These are phyloP conservation scores for Gallinago jamesoni DNA, from an alignment of 2,113 vertebrate genomes.

Conservation along the genomic window DNA sequence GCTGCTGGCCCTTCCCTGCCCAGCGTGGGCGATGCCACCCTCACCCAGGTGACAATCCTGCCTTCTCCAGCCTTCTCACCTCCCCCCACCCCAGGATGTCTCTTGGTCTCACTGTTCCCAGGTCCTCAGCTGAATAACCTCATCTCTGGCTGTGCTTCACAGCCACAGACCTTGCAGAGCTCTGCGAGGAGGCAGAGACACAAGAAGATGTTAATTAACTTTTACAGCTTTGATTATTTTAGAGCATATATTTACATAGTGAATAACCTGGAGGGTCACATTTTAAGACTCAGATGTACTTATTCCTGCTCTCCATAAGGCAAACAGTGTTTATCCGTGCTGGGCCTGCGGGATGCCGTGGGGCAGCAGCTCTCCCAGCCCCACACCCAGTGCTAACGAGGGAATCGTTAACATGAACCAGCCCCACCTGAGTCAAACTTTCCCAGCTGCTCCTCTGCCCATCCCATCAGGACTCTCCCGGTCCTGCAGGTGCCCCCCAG, in stretches of 20 bases:
- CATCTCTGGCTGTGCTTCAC: neutral
- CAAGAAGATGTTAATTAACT: neutral
- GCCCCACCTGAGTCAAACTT: neutral
- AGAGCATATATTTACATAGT: neutral
- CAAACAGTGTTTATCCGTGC: fast-evolving
- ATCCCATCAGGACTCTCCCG: fast-evolving
- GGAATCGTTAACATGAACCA: neutral
- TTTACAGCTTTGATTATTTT: neutral
- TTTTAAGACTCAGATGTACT: neutral
- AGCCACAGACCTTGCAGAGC: neutral
- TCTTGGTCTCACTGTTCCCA: neutral
- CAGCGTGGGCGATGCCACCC: neutral
- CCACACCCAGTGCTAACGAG: neutral
- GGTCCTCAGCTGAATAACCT: neutral
- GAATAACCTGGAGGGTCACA: neutral
- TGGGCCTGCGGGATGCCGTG: neutral
- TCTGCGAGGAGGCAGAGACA: neutral
- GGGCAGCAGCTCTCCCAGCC: neutral
- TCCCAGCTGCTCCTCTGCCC: neutral
- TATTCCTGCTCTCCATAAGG: neutral
- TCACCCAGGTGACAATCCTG: neutral
- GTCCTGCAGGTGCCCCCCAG: neutral
- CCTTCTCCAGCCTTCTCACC: neutral
- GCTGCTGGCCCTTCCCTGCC: neutral
- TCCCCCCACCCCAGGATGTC: neutral